These are phyloP conservation scores for Neodiprion fabricii DNA, from an alignment of 1,140 invertebrate genomes.

Conservation along the genomic window DNA sequence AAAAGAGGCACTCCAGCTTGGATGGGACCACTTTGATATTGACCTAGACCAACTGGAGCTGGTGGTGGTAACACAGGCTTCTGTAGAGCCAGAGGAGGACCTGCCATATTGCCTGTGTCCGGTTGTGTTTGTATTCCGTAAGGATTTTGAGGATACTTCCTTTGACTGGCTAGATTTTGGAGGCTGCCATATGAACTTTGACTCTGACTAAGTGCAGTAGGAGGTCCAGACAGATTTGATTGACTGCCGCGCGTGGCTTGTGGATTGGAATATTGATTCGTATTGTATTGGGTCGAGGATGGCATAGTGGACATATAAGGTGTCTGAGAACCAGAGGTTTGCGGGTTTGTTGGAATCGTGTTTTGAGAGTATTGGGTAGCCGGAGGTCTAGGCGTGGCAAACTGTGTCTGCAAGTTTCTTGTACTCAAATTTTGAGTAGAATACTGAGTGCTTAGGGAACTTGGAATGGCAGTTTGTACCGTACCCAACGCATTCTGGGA, in stretches of 20 bases:
- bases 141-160: slow-evolving; percentile 38
- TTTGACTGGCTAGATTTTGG: slow-evolving; percentile 45
- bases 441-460: background rate
- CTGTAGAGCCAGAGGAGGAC: slow-evolving; percentile 10
- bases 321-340: slow-evolving; percentile 38
- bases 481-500: background rate
- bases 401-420: background rate
- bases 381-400: background rate
- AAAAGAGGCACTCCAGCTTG: slow-evolving; percentile 34
- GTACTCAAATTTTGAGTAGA: background rate
- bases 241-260: slow-evolving; percentile 21
- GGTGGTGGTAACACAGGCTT: background rate
- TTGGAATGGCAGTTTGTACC: background rate
- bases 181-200: slow-evolving; percentile 34
- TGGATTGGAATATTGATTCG: slow-evolving; percentile 20
- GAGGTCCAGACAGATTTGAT: slow-evolving; percentile 22
- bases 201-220: slow-evolving; percentile 22
- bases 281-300: slow-evolving; percentile 29
- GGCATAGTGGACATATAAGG: slow-evolving; percentile 28
- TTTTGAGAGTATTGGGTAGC: slow-evolving; percentile 30
- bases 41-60: background rate
- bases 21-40: slow-evolving; percentile 2
- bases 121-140: slow-evolving; percentile 32
- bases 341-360: slow-evolving; percentile 18
- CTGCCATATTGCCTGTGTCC: slow-evolving; percentile 32